phyloP scores from a whole-genome alignment of 2,888 invertebrate species.

The Temnothorax rugatulus region DNA sequence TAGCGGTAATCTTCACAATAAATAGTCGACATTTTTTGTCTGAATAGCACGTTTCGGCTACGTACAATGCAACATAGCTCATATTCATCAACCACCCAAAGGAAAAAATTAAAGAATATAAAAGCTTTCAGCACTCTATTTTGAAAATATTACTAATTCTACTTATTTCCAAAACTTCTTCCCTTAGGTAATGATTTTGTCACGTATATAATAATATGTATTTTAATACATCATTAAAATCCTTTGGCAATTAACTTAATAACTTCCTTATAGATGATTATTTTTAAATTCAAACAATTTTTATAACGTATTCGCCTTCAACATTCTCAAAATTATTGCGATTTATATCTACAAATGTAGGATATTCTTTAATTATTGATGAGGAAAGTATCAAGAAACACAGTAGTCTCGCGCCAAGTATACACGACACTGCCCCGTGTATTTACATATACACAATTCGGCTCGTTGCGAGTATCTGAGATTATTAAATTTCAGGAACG shows the following conservation, averaged over 20 bases:
- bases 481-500: too few relatives aligned
- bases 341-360: too few relatives aligned
- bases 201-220: neutral
- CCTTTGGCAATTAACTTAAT: too few relatives aligned
- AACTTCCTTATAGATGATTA: neutral
- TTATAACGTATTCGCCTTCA: too few relatives aligned
- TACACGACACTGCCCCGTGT: too few relatives aligned
- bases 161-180: neutral
- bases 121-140: neutral
- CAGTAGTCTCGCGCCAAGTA: too few relatives aligned
- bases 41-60: neutral
- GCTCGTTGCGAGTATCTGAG: too few relatives aligned
- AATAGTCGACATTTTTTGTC: neutral
- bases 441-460: too few relatives aligned
- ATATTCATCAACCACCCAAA: neutral
- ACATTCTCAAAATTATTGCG: too few relatives aligned
- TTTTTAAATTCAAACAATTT: neutral
- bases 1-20: constrained; percentile 40
- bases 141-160: neutral
- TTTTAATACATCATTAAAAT: neutral
- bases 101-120: neutral
- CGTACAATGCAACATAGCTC: neutral
- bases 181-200: neutral
- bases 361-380: too few relatives aligned
- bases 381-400: too few relatives aligned